A percentile compares a stretch with the other conserved stretches of the same genome.
Conservation (phyloP, 2,888 invertebrate genomes). For the Tachina grossa region DNA sequence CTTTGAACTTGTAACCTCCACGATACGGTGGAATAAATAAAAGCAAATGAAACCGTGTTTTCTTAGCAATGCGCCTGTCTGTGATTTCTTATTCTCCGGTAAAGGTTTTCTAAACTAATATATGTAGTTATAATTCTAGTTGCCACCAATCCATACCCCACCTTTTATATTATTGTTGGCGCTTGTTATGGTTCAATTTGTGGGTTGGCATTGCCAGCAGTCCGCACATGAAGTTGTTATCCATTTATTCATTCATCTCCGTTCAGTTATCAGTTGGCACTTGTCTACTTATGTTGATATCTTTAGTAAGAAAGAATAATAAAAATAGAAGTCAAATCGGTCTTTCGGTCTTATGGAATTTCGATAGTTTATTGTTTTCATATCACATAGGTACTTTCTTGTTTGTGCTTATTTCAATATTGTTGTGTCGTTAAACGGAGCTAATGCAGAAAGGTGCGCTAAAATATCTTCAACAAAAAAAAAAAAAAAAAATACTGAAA, state of each 20-base stretch:
- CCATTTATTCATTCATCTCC: slow-evolving; percentile 59
- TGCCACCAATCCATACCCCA: slow-evolving; percentile 19
- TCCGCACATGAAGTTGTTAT: slow-evolving; percentile 38
- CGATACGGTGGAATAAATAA: background rate
- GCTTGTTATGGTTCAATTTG: slow-evolving; percentile 30
- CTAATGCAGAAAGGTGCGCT: slow-evolving; percentile 14
- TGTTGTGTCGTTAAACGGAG: background rate
- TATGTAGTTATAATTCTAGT: background rate
- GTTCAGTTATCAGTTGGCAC: slow-evolving; percentile 57
- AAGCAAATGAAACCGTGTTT: slow-evolving; percentile 14
- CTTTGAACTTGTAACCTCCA: slow-evolving; percentile 66
- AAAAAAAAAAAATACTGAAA: no score
- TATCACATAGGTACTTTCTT: slow-evolving; percentile 4
- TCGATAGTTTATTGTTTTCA: slow-evolving; percentile 12
- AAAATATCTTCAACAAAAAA: background rate
- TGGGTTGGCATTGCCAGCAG: slow-evolving; percentile 33
- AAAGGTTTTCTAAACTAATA: slow-evolving; percentile 21
- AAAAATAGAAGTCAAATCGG: slow-evolving; percentile 12
- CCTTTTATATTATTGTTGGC: slow-evolving; percentile 15
- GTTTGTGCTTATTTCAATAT: slow-evolving; percentile 11
- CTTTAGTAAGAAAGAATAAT: background rate
- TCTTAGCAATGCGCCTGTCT: slow-evolving; percentile 59
- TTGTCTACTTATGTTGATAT: slow-evolving; percentile 59
- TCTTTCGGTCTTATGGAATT: slow-evolving; percentile 39
- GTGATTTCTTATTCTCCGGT: slow-evolving; percentile 29